Percentiles rank a stretch among this genome's conserved stretches.
These are phyloP conservation scores for Psephotus haematonotus DNA, from an alignment of 2,113 vertebrate species.

Conservation along the genomic window DNA sequence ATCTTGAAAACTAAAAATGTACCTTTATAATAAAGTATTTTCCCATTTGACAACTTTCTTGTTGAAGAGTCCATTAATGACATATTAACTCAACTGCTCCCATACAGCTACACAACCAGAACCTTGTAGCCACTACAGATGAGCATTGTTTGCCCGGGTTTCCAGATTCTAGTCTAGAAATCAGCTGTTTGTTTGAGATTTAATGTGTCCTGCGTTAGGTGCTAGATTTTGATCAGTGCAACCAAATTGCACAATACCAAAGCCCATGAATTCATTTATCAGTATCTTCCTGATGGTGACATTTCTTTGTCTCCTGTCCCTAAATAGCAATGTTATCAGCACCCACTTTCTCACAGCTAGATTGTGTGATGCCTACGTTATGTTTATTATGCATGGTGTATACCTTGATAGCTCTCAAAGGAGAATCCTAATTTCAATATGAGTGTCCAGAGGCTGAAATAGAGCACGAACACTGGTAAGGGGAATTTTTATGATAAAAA, in stretches of 20 bases:
- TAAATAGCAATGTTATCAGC: neutral
- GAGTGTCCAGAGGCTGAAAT: constrained; percentile 31
- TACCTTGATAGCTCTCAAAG: constrained; percentile 2
- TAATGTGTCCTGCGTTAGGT: neutral
- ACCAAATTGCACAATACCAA: neutral
- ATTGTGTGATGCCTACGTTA: neutral
- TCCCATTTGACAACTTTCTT: neutral
- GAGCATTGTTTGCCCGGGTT: neutral
- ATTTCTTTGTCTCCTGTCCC: rapidly evolving
- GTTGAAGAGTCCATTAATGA: neutral
- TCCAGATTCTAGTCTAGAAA: neutral
- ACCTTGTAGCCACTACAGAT: neutral
- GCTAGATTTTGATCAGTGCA: neutral
- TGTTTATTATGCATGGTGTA: constrained; percentile 20
- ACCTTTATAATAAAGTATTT: neutral
- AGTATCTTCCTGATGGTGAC: neutral
- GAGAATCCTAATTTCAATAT: constrained; percentile 53
- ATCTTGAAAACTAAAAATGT: neutral
- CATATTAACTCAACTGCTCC: neutral
- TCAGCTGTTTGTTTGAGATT: neutral
- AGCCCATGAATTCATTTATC: neutral
- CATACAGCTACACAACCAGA: neutral
- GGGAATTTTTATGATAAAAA: constrained; percentile 45
- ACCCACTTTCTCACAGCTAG: neutral
- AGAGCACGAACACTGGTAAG: constrained; percentile 15